Base-by-base conservation (phyloP, 1,140 invertebrate species). In the Bombus ignitus region DNA sequence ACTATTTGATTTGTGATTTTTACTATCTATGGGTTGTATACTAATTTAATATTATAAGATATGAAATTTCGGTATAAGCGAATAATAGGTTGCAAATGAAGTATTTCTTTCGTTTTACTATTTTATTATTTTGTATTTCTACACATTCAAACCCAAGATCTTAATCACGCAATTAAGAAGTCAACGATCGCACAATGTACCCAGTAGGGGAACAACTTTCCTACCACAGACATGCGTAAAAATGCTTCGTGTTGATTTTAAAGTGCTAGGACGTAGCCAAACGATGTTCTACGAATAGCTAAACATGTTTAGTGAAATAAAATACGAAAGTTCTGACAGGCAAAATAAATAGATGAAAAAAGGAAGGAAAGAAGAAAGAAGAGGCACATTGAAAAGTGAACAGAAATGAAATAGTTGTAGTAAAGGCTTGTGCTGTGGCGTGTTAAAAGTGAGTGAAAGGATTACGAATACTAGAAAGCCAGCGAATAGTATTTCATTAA, bases 371-470 rank as follows among this genome's bases (percentile, higher is more conserved):
- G 35, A 62, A 32, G 32, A 32, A 32, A 32, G 18, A 53, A 22
- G 18, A 53, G 18, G 5, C 47, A 53, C 0, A 53, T 18, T 53
- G 47, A 53, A 53, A 22, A 53, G 18, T 8, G 47, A 53, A 53
- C 5, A 53, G 47, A 8, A 53, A 53, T 22, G 47, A 8, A 53
- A 70, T 59, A 37, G 28, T 47, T 25, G 53, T 32, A 39, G 66
- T 47, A 39, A 37, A 66, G 42, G 53, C 73, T 73, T 62, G 68
- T 44, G 73, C 44, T 28, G 59, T 25, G 70, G 68, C 57, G 74
- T 77, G 81, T 57, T 70, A 57, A 42, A 44, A 28, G 42, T 57
- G 62, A 83, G 81, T 77, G 81, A 83, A 83, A 83, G 81, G 65
- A 77, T 35, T 42, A 22, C 5, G 37, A 66, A 76, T 44, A 44